Conservation (phyloP, 2,113 vertebrate genomes). For the Lipotes vexillifer region DNA sequence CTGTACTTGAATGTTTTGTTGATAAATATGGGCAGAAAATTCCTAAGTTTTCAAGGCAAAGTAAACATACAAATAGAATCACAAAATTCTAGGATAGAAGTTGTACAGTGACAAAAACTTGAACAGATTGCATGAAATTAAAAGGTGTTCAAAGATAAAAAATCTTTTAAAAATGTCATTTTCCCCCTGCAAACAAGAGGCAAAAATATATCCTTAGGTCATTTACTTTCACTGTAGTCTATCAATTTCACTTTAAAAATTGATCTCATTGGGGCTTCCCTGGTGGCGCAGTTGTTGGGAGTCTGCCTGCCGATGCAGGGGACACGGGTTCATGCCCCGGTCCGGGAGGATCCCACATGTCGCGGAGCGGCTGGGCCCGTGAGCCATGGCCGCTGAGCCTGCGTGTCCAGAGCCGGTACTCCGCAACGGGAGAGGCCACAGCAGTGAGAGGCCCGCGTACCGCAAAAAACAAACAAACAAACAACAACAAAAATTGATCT, state of each 20-base stretch:
- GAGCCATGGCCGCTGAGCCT: too few species aligned
- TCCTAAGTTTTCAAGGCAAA: neutral
- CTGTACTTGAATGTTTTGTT: neutral
- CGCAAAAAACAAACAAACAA: too few species aligned
- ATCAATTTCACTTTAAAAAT: neutral
- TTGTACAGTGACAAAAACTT: neutral
- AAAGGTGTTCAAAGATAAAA: neutral
- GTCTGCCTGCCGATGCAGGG: too few species aligned
- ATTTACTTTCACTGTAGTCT: neutral
- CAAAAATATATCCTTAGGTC: neutral
- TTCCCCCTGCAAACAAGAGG: neutral
- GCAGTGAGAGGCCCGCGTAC: too few species aligned
- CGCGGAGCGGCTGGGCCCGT: too few species aligned
- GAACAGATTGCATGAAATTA: neutral
- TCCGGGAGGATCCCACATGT: too few species aligned
- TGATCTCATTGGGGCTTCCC: too few species aligned
- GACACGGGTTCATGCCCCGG: too few species aligned
- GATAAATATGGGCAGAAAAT: neutral
- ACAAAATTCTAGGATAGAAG: neutral
- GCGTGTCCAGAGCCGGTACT: too few species aligned
- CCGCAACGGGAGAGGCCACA: too few species aligned
- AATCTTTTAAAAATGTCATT: neutral
- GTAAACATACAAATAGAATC: neutral
- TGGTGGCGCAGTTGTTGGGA: too few species aligned
- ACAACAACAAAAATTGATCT: neutral